These are phyloP conservation scores for Rutpela maculata DNA, from an alignment of 2,888 invertebrate genomes.

Conservation along the genomic window DNA sequence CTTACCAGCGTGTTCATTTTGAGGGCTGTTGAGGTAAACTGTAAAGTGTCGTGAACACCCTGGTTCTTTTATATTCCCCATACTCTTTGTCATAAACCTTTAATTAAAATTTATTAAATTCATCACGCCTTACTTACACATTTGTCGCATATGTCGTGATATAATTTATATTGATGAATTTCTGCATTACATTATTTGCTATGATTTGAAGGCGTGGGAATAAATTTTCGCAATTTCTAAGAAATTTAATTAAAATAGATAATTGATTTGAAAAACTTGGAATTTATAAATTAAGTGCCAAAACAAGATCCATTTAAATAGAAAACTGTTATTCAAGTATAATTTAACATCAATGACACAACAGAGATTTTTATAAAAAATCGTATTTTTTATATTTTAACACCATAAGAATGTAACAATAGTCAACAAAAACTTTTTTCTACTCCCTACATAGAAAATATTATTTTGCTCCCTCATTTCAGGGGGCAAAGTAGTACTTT, in stretches of 20 bases:
- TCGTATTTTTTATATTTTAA: too few species aligned
- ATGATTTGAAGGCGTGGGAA: slow-evolving; percentile 16
- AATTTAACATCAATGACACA: too few species aligned
- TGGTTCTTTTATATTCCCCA: slow-evolving; percentile 41
- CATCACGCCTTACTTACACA: slow-evolving; percentile 42
- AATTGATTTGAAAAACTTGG: not conserved
- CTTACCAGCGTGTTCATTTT: slow-evolving; percentile 42
- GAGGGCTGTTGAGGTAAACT: slow-evolving; percentile 32
- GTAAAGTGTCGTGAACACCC: slow-evolving; percentile 8
- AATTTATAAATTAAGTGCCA: not conserved
- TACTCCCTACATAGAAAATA: too few species aligned
- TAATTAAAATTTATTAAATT: slow-evolving; percentile 41
- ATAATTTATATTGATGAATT: slow-evolving; percentile 13
- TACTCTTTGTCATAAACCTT: slow-evolving; percentile 34
- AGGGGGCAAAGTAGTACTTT: too few species aligned
- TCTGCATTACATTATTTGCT: slow-evolving; percentile 5
- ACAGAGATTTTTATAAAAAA: too few species aligned
- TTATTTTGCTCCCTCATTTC: too few species aligned
- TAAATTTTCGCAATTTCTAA: not conserved
- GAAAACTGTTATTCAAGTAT: too few species aligned
- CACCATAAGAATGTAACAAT: too few species aligned
- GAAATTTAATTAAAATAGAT: not conserved
- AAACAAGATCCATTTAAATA: too few species aligned
- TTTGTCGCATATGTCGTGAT: slow-evolving; percentile 32
- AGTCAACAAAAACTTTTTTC: too few species aligned